Base-by-base conservation (phyloP, 1,140 invertebrate genomes). In the Aricia agestis region DNA sequence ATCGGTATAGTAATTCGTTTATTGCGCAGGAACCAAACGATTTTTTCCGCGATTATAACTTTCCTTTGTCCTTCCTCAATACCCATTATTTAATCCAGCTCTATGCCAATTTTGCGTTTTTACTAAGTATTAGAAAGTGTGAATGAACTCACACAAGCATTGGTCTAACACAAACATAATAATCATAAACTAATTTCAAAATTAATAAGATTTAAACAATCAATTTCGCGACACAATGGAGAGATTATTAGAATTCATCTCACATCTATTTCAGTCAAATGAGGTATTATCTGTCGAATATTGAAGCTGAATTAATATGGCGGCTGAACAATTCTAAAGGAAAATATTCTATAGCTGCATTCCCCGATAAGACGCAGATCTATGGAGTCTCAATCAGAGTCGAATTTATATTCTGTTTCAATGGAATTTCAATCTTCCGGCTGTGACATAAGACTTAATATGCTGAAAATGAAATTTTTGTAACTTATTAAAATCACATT, bases 261-360 rank as follows among this genome's bases (percentile, higher is more conserved):
- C 71, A 75, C 78, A 78, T 74, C 59, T 72, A 81, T 78, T 80
- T 75, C 72, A 76, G 66, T 75, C 73, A 76, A 80, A 82, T 80
- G 71, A 58, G 72, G 68, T 68, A 77, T 82, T 80, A 76, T 78
- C 72, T 71, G 67, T 42, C 52, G 70, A 69, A 75, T 73, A 76
- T 77, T 78, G 70, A 79, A 71, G 75, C 72, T 78, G 66, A 74
- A 72, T 80, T 73, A 74, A 81, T 81, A 76, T 76, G 67, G 52
- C 58, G 52, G 18, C 19, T 36, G 68, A 61, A 58, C 57, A 75
- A 77, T 86, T 77, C 80, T 83, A 77, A 79, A 73, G 69, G 70
- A 79, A 73, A 63, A 82, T 83, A 85, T 69, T 83, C 77, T 77
- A 76, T 72, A 67, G 74, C 75, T 71, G 69, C 67, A 74, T 69